A percentile compares a stretch with the other conserved stretches of the same genome.
phyloP scores from a whole-genome alignment of 2,113 vertebrate genomes.

The Siphamia tubifer region DNA sequence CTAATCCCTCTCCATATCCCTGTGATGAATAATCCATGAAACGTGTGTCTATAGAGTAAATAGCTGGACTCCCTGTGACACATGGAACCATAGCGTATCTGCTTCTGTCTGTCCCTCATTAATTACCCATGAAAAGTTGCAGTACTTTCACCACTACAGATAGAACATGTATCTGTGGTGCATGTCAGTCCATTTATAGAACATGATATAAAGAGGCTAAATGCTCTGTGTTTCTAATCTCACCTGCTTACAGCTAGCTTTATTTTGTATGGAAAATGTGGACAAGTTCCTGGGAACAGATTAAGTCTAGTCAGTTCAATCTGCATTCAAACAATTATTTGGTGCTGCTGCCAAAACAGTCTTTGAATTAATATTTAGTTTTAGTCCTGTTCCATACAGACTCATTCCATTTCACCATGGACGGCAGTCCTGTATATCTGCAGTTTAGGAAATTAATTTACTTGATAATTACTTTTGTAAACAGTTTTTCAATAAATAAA shows the following conservation, averaged over 20 bases:
- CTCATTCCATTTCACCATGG: not conserved
- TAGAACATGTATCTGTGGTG: too few relatives aligned
- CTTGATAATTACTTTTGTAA: too few relatives aligned
- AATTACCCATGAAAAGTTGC: constrained; percentile 53
- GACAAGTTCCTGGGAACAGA: not conserved
- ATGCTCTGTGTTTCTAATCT: not conserved
- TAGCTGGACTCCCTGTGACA: constrained; percentile 8
- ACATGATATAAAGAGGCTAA: not conserved
- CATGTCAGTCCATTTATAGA: not conserved
- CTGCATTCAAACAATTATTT: not conserved
- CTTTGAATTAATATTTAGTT: not conserved
- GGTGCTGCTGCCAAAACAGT: not conserved
- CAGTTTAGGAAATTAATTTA: not conserved
- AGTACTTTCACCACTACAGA: constrained; percentile 30
- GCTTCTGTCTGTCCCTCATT: constrained; percentile 21
- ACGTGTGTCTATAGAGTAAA: constrained; percentile 30
- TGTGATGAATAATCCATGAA: constrained; percentile 48
- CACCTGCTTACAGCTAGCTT: not conserved
- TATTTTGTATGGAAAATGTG: not conserved
- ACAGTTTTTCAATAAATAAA: too few relatives aligned
- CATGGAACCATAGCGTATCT: constrained; percentile 12
- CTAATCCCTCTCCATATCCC: not conserved
- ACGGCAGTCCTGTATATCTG: not conserved
- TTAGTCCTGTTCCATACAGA: not conserved
- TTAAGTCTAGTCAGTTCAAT: not conserved